Evolutionary conservation across 92 coral and sea anemone species (phyloP).

Genomic region (Paragorgia papillata): DNA sequence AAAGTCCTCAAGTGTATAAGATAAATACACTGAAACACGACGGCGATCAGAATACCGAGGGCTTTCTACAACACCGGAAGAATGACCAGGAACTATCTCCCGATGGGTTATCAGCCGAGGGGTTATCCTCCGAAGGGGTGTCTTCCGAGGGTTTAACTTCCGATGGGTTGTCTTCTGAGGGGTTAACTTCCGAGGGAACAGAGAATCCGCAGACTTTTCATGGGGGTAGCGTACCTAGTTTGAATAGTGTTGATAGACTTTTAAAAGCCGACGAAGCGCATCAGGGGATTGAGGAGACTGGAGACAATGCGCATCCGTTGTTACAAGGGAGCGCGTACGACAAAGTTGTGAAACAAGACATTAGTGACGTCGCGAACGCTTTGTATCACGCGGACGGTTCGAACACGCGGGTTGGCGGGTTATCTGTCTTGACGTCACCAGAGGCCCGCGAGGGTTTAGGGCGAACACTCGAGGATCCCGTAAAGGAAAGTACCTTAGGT

Average conservation of each 20-base stretch:
- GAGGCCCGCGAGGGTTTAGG: not conserved
- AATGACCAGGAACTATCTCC: not conserved
- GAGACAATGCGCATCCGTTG: not conserved
- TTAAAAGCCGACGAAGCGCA: slow-evolving; percentile 19
- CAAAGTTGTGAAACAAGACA: slow-evolving; percentile 34
- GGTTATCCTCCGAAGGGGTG: not conserved
- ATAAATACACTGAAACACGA: slow-evolving; percentile 17
- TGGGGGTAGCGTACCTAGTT: not conserved
- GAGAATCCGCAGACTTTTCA: not conserved
- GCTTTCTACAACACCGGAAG: slow-evolving; percentile 9
- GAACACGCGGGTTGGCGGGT: not conserved
- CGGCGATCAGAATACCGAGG: slow-evolving; percentile 36
- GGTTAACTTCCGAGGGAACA: not conserved
- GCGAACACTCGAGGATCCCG: not conserved
- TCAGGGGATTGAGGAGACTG: slow-evolving; percentile 4
- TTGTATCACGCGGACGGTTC: slow-evolving; percentile 12
- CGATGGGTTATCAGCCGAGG: not conserved
- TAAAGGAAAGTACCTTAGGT: not conserved
- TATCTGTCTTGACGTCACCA: not conserved
- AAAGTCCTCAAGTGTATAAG: slow-evolving; percentile 41
- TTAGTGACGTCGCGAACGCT: slow-evolving; percentile 19
- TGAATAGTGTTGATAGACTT: slow-evolving; percentile 9
- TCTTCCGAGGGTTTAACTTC: slow-evolving; percentile 4
- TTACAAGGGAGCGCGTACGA: not conserved
- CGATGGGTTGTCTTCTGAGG: not conserved